Evolutionary conservation across 35 echinoderm and acorn worm species (phyloP).

Genomic region (Strongylocentrotus purpuratus): DNA sequence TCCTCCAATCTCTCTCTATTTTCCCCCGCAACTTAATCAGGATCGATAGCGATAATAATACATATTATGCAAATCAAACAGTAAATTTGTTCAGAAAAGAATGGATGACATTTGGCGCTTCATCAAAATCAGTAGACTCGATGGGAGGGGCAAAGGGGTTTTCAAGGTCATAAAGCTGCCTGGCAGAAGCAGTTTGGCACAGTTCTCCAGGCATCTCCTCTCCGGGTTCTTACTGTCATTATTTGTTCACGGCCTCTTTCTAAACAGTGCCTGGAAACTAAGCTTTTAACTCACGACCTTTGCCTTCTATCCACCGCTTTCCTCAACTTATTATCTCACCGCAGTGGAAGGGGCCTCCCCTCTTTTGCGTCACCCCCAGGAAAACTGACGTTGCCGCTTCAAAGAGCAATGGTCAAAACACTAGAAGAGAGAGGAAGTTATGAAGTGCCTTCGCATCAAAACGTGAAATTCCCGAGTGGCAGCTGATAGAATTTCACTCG

Average conservation of each 20-base stretch:
- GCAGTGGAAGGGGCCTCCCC: background rate
- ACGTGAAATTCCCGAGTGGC: background rate
- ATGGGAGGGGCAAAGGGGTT: too few relatives aligned
- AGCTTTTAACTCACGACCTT: background rate
- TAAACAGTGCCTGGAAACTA: background rate
- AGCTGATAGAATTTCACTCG: background rate
- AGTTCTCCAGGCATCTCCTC: background rate
- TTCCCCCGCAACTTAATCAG: too few relatives aligned
- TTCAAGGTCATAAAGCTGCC: too few relatives aligned
- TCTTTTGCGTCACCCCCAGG: background rate
- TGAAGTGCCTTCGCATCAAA: background rate
- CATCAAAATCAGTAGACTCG: too few relatives aligned
- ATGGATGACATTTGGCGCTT: too few relatives aligned
- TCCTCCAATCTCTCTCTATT: too few relatives aligned
- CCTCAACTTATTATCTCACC: background rate
- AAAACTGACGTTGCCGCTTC: background rate
- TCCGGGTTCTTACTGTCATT: background rate
- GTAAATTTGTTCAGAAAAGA: too few relatives aligned
- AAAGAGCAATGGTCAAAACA: slow-evolving; percentile 2
- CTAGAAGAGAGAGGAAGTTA: background rate
- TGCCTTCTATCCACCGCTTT: background rate
- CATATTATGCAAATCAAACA: too few relatives aligned
- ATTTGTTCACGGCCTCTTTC: background rate
- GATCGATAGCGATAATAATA: too few relatives aligned
- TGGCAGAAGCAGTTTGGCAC: too few relatives aligned